Base-by-base conservation (phyloP, 1,140 invertebrate species). In the Drosophila lowei region DNA sequence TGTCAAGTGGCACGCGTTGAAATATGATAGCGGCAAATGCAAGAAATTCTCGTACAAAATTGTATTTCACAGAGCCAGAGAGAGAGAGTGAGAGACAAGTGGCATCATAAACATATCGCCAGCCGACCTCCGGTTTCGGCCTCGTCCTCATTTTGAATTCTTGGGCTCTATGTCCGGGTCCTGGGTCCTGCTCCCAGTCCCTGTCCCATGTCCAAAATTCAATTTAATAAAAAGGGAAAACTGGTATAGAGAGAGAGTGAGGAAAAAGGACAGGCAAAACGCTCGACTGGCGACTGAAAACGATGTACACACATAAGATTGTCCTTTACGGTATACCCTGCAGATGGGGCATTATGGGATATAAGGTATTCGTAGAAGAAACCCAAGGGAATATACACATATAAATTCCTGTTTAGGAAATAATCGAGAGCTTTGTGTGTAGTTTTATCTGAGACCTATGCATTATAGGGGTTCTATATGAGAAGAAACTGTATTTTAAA, bases 141-240 rank as follows among this genome's bases (percentile, higher is more conserved):
- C 23, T 65, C 38, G 68, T 25, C 25, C 58, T 75, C 54, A 75
- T 58, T 78, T 67, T 68, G 47, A 56, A 57, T 77, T 72, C 67
- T 59, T 64, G 50, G 55, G 66, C 79, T 72, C 78, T 67, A 67
- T 79, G 57, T 48, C 60, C 53, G 34, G 46, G 75, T 49, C 64
- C 65, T 61, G 60, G 46, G 49, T 50, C 34, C n/a, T 11, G 25
- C 25, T 11, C 2, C 6, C 23, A 7, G 13, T 30, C 28, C 30
- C 11, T 38, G 11, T 38, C 34, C 34, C 34, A 38, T 38, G 34
- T 38, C 34, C 72, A 28, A 78, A 88, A 88, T 88, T 86, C 77
- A 86, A 86, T 86, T 86, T 88, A 54, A 61, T 53, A 60, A 68
- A 38, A 57, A 66, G 76, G 70, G 44, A 68, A 73, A 71, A 54